Base-by-base conservation (phyloP, 2,113 vertebrate genomes). In the Xenopus tropicalis region DNA sequence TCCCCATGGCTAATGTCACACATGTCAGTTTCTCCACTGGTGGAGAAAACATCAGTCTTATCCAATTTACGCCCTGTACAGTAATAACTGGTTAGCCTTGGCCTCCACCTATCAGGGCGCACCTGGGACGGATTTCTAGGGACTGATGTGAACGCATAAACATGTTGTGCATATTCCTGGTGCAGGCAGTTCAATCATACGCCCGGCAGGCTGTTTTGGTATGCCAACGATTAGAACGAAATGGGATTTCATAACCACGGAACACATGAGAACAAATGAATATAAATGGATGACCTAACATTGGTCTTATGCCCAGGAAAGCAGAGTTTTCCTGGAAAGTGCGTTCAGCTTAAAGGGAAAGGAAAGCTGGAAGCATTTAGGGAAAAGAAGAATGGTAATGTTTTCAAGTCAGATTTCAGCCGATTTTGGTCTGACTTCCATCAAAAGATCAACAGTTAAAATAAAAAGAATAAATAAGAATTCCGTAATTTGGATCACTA, bases 381-480 rank as follows among this genome's bases (percentile, higher is more conserved):
- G 1, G 70, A 57, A 43, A 14, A 11, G 7, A 57, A n/a, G 10
- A 12, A 25, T 14, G 46, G 20, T 12, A 24, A 59, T 59, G 7
- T 59, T 59, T 59, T 59, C 69, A 25, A n/a, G 10, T 14, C 21
- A 24, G 22, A 48, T 14, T 70, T 19, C 14, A 71, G 44, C 43
- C 12, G 14, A 14, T 14, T 57, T 48, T 70, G 22, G 42, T 61
- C 17, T 44, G 43, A 61, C 25, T 23, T 17, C 20, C 23, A 56
- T 37, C 61, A 42, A 44, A 72, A 64, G 70, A 71, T 64, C 59
- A 52, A 59, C 61, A 72, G 70, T 61, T 72, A 9, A 37, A 8
- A 37, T 37, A 37, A n/a, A n/a, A n/a, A n/a, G n/a, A n/a, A n/a
- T n/a, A n/a, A n/a, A n/a, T n/a, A n/a, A n/a, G n/a, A n/a, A n/a